A percentile compares a stretch with the other conserved stretches of the same genome.
These are phyloP conservation scores for Triops longicaudatus DNA, from an alignment of 1,140 invertebrate species.

Conservation along the genomic window DNA sequence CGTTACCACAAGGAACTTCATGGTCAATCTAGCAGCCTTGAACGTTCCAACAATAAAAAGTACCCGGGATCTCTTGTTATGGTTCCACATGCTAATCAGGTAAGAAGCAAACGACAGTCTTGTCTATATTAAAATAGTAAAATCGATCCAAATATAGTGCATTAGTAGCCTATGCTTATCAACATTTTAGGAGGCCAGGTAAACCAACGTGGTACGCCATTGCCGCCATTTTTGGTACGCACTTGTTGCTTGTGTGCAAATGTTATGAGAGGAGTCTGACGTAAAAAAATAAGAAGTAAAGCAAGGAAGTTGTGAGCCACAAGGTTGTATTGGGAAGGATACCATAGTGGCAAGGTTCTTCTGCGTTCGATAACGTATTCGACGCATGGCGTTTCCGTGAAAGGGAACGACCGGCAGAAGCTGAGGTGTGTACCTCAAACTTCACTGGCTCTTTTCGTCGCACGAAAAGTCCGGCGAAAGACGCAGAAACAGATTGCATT, in stretches of 20 bases:
- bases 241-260: not conserved
- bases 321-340: not conserved
- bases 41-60: not conserved
- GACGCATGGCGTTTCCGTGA: constrained; percentile 3
- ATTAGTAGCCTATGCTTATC: no score
- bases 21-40: not conserved
- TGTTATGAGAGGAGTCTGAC: not conserved
- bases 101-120: not conserved
- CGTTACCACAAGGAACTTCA: not conserved
- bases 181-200: no score
- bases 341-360: not conserved
- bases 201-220: no score
- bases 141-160: no score
- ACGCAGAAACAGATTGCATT: not conserved
- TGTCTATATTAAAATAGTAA: no score
- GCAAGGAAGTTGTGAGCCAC: not conserved
- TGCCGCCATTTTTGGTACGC: not conserved
- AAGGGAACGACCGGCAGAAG: not conserved
- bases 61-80: not conserved
- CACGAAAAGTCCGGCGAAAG: not conserved
- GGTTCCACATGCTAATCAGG: not conserved
- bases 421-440: not conserved
- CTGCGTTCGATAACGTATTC: constrained; percentile 10
- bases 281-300: not conserved
- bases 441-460: not conserved